Evolutionary conservation across 2,113 vertebrate genomes (phyloP).

Genomic region (Heliornis fulica): DNA sequence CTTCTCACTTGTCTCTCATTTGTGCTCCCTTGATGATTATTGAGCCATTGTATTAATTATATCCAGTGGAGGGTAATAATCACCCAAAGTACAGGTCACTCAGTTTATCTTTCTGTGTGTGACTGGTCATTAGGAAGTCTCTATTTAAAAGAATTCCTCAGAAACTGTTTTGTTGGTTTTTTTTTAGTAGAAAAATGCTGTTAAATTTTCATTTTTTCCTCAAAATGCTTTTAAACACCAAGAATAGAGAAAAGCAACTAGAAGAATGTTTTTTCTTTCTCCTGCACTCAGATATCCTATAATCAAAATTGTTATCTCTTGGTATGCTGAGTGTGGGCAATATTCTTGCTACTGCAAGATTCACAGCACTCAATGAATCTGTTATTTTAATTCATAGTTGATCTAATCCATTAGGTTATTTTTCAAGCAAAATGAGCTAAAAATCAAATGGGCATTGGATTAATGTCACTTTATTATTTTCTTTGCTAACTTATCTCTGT

Average conservation of each 20-base stretch:
- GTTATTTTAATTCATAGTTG: neutral
- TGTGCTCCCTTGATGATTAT: neutral
- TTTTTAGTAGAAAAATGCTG: neutral
- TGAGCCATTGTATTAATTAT: neutral
- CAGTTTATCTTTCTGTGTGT: neutral
- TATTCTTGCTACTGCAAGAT: neutral
- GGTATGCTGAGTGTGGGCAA: neutral
- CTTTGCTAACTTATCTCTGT: neutral
- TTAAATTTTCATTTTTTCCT: neutral
- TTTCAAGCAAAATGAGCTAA: neutral
- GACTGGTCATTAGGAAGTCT: neutral
- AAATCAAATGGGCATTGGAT: neutral
- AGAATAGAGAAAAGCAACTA: neutral
- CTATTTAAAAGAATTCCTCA: neutral
- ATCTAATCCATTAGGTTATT: neutral
- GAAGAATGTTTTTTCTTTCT: neutral
- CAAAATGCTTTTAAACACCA: neutral
- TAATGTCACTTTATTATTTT: neutral
- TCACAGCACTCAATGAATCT: neutral
- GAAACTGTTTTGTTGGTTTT: neutral
- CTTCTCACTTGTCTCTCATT: neutral
- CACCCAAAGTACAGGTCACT: neutral
- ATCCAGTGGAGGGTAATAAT: neutral
- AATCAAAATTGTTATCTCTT: neutral
- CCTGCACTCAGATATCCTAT: neutral